These are phyloP conservation scores for Drosophila peninsularis DNA, from an alignment of 2,888 invertebrate genomes.

Conservation along the genomic window DNA sequence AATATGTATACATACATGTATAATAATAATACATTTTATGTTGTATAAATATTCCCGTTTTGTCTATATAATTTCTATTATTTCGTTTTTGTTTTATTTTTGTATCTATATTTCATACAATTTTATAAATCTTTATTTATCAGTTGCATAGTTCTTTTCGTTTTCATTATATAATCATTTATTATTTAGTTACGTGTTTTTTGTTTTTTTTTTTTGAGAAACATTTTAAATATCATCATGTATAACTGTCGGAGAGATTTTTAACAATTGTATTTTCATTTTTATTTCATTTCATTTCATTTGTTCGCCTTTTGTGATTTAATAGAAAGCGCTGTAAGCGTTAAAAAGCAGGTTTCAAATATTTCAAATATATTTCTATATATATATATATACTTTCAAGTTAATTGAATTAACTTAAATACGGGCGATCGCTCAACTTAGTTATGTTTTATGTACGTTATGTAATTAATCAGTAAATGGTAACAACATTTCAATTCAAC, in stretches of 20 bases:
- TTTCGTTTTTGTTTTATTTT: conserved; percentile 40
- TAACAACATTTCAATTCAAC: conserved; percentile 63
- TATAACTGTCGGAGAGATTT: conserved; percentile 65
- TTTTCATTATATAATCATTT: conserved; percentile 33
- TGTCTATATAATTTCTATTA: conserved; percentile 75
- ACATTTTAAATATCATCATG: conserved; percentile 61
- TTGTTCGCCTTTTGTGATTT: conserved; percentile 32
- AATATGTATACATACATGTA: conserved; percentile 43
- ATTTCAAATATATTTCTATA: conserved; percentile 19
- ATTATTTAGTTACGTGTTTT: conserved; percentile 46
- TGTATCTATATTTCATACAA: conserved; percentile 58
- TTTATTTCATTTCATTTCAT: conserved; percentile 25
- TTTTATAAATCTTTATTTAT: conserved; percentile 44
- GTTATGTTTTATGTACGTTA: conserved; percentile 25
- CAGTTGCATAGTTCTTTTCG: conserved; percentile 63
- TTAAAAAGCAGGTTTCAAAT: conserved; percentile 51
- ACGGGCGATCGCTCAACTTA: conserved; percentile 55
- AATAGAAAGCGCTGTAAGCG: conserved; percentile 60
- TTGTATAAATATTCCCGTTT: conserved; percentile 74
- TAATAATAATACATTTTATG: conserved; percentile 77
- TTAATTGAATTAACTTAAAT: conserved; percentile 76
- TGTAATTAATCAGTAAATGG: conserved; percentile 46
- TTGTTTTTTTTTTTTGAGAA: conserved; percentile 45
- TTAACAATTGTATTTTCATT: conserved; percentile 66
- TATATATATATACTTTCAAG: conserved; percentile 39